Conservation (phyloP, 2,113 vertebrate genomes). For the Ahaetulla prasina region DNA sequence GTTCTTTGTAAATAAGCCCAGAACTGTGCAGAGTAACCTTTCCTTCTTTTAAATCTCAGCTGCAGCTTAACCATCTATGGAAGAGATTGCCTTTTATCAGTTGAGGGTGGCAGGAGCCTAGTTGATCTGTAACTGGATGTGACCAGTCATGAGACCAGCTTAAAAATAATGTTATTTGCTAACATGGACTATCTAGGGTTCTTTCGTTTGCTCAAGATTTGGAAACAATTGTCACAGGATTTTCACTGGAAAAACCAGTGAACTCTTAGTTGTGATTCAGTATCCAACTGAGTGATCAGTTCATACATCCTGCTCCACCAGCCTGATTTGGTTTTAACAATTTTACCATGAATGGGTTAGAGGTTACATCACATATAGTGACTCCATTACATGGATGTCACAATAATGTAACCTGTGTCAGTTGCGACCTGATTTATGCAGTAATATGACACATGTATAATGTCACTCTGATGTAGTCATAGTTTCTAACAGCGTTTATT, state of each 20-base stretch:
- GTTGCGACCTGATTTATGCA: neutral
- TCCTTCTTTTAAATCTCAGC: neutral
- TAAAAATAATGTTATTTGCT: neutral
- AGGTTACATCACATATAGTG: neutral
- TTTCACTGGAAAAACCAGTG: neutral
- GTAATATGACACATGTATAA: neutral
- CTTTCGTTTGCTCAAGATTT: neutral
- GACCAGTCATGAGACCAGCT: neutral
- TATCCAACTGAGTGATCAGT: neutral
- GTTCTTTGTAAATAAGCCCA: neutral
- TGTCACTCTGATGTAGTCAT: neutral
- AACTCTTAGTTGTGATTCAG: neutral
- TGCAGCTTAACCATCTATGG: neutral
- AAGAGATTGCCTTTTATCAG: neutral
- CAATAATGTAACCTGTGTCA: neutral
- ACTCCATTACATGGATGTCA: neutral
- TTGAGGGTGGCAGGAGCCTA: neutral
- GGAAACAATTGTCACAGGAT: neutral
- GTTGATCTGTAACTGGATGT: neutral
- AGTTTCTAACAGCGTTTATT: neutral
- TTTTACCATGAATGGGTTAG: neutral
- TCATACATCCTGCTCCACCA: neutral
- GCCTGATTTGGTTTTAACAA: neutral
- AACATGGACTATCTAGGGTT: neutral
- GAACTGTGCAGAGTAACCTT: neutral